These are phyloP conservation scores for Eulemur albifrons DNA, from an alignment of 2,797 vertebrate species.

Conservation along the genomic window DNA sequence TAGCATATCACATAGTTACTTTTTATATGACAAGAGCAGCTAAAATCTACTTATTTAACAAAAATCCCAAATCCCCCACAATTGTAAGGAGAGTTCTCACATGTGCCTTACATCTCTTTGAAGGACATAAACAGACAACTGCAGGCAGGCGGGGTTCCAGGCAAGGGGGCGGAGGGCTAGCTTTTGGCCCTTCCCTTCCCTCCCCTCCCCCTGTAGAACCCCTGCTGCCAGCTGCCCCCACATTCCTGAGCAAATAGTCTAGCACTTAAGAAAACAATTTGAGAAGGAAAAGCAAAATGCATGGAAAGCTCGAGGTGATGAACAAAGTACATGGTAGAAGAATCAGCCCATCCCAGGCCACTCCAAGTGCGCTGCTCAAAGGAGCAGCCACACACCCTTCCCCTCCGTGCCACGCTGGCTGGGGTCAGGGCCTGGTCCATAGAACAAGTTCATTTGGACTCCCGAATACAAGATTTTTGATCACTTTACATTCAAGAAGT, in stretches of 20 bases:
- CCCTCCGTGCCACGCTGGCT: rapidly evolving
- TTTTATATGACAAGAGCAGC: neutral
- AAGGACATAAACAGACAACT: rapidly evolving
- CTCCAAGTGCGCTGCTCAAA: rapidly evolving
- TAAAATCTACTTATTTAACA: neutral
- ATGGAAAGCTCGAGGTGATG: slow-evolving; percentile 48
- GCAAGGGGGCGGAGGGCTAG: rapidly evolving
- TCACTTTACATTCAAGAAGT: slow-evolving; percentile 5
- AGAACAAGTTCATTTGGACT: neutral
- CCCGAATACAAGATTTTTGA: neutral
- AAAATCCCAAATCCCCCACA: neutral
- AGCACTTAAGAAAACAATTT: neutral
- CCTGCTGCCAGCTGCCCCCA: neutral
- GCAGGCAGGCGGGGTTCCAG: neutral
- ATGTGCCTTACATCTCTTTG: too few relatives aligned
- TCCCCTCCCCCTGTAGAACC: neutral
- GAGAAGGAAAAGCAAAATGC: slow-evolving; percentile 17
- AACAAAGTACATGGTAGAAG: slow-evolving; percentile 21
- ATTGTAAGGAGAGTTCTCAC: rapidly evolving
- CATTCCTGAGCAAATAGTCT: neutral
- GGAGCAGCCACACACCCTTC: rapidly evolving
- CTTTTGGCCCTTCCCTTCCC: rapidly evolving
- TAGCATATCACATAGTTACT: neutral
- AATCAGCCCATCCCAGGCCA: neutral
- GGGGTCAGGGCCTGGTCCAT: slow-evolving; percentile 13